Base-by-base conservation (phyloP, 1,140 invertebrate genomes). In the Caenorhabditis remanei region DNA sequence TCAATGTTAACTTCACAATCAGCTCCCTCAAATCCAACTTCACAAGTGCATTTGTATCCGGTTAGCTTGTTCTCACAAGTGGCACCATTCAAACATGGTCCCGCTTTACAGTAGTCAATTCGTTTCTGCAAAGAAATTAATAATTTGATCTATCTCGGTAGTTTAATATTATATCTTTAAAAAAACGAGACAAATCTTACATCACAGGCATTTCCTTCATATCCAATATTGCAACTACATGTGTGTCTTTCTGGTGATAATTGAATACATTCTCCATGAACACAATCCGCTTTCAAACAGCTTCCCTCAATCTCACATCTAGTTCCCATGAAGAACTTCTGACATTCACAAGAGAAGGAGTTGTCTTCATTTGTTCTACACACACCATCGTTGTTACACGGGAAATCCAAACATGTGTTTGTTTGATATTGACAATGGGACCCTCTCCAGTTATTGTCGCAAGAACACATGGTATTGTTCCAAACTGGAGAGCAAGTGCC, bases 131-230 rank as follows among this genome's bases (percentile, higher is more conserved):
- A 82, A 43, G 19, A 24, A 46, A n/a, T n/a, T n/a, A 0, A 21
- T 21, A 58, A 16, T 55, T 8, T 32, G 83, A 16, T 43, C 0
- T 48, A 14, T 16, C n/a, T n/a, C 56, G n/a, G n/a, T n/a, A n/a
- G n/a, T n/a, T n/a, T n/a, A n/a, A n/a, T n/a, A n/a, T n/a, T n/a
- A n/a, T n/a, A n/a, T n/a, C n/a, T n/a, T n/a, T n/a, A n/a, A n/a
- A n/a, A n/a, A 8, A 58, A 16, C 19, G 8, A 16, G 0, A 79
- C 2, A 41, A n/a, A n/a, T 48, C 79, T 83, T 43, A 87, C 90
- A 67, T 93, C 92, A 90, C 93, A 94, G 41, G 90, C 89, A 0
- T 79, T 79, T 11, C 93, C 93, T 84, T 91, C 89, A 83, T 91
- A 93, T 43, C 92, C 93, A n/a, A 85, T 88, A 14, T 88, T 85